phyloP scores from a whole-genome alignment of 2,888 invertebrate species.

The Sussaba pulchella region DNA sequence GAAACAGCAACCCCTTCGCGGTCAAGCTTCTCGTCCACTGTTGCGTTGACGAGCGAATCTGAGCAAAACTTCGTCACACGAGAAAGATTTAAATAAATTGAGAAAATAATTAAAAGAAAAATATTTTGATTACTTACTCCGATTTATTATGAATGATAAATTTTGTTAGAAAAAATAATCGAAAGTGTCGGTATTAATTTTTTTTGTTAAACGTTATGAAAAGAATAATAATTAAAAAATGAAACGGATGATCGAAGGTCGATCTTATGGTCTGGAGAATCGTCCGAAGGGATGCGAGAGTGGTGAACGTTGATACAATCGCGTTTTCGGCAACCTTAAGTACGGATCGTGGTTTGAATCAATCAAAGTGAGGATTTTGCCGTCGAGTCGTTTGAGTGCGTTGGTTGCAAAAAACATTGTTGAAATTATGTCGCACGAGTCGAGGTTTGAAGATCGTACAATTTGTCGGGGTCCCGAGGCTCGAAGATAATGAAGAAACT shows the following conservation, averaged over 20 bases:
- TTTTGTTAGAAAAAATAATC: background rate
- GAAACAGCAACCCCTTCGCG: conserved; percentile 68
- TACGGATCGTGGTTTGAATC: conserved; percentile 18
- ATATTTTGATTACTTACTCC: no score
- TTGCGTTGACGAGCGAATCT: background rate
- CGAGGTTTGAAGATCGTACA: background rate
- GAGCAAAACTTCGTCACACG: no score
- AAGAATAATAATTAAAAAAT: background rate
- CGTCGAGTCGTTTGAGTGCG: conserved; percentile 15
- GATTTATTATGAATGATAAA: no score
- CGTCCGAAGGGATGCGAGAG: background rate
- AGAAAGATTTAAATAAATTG: no score
- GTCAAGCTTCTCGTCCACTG: background rate
- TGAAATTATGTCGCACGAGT: background rate
- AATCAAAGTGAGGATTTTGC: conserved; percentile 33
- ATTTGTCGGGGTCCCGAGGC: background rate
- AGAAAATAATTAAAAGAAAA: no score
- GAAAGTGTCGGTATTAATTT: background rate
- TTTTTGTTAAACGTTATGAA: background rate
- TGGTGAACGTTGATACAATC: conserved; percentile 25
- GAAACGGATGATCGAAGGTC: background rate
- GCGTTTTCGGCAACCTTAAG: conserved; percentile 33
- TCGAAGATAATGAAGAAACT: background rate
- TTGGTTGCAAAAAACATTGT: background rate
- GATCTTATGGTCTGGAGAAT: background rate